Evolutionary conservation across 2,888 invertebrate species (phyloP), one percentile per base, ranked within the genome.

Genomic region (Ceriagrion tenellum): DNA sequence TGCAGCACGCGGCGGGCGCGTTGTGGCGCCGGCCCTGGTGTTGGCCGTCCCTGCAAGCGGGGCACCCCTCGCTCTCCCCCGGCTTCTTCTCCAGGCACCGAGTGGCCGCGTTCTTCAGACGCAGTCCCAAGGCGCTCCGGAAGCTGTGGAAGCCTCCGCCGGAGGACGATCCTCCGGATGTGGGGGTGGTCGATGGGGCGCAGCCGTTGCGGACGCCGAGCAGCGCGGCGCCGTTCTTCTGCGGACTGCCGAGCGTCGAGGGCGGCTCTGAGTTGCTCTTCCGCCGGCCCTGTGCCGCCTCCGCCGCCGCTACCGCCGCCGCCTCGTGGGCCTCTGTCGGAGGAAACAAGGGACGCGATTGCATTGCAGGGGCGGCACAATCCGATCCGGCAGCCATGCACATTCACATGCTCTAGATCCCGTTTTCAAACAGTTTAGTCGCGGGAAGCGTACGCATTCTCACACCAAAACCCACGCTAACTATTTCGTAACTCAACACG

Each of bases 141-240:
- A 90, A 91, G 81, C 95, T 63, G 63, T 89, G 95, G 95, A 95
- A 95, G 93, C 95, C 95, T 95, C 96, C 95, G 95, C 95, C 95
- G 95, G 95, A 96, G 20, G 95, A 47, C 47, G 47, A 47, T n/a
- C 97, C 97, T 97, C 96, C 96, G 97, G 96, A 97, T 97, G 97
- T 96, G 4, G 96, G 96, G 47, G 47, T 47, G 96, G 97, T 96
- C 96, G 96, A 96, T 96, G 96, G 96, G 96, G 96, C 96, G 96
- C 96, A 96, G 96, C 97, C 97, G 97, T 97, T 97, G 97, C 97
- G 97, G 97, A 97, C 97, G 56, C 90, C 95, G 4, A 47, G 47
- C 97, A 97, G 97, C 97, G 97, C 30, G 59, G 91, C 59, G 88
- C 95, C 95, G 55, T 95, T 95, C 95, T 93, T 93, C 88, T 95